Evolutionary conservation across 35 echinoderm and acorn worm genomes (phyloP).

Genomic region (Ptychodera flava): DNA sequence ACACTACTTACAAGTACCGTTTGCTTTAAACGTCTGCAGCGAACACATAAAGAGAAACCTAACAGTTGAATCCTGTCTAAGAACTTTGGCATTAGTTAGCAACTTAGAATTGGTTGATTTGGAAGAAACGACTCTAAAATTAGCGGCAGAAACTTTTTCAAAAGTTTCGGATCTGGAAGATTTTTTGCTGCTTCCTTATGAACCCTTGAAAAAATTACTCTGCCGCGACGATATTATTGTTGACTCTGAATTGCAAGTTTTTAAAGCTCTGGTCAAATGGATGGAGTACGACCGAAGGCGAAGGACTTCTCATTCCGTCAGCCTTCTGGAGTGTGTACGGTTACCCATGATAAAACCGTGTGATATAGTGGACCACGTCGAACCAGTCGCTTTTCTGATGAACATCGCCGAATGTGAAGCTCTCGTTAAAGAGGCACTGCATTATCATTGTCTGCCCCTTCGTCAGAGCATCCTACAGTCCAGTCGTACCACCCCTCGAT

Average conservation of each 20-base stretch:
- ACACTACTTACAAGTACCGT: constrained; percentile 54
- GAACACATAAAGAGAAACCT: constrained; percentile 65
- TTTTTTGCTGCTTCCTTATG: constrained; percentile 51
- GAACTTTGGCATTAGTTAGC: constrained; percentile 50
- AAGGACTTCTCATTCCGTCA: constrained; percentile 18
- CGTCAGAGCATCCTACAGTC: constrained; percentile 83
- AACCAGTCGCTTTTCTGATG: constrained; percentile 65
- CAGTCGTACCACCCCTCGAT: constrained; percentile 63
- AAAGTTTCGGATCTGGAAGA: constrained; percentile 38
- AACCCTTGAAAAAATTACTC: constrained; percentile 39
- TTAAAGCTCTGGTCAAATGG: constrained; percentile 65
- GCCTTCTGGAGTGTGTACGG: constrained; percentile 57
- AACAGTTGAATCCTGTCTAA: constrained; percentile 42
- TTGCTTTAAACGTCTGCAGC: constrained; percentile 52
- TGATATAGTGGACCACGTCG: constrained; percentile 83
- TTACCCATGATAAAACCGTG: constrained; percentile 84
- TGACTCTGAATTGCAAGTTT: constrained; percentile 68
- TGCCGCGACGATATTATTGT: constrained; percentile 67
- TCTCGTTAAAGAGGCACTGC: constrained; percentile 84
- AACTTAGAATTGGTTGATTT: constrained; percentile 60
- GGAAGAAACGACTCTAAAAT: constrained; percentile 43
- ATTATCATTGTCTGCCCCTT: constrained; percentile 86
- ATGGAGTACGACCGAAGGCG: constrained; percentile 36
- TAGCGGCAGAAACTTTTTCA: constrained; percentile 55
- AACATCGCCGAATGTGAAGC: constrained; percentile 56